Conservation (phyloP, 1,140 invertebrate genomes). For the Galendromus occidentalis region DNA sequence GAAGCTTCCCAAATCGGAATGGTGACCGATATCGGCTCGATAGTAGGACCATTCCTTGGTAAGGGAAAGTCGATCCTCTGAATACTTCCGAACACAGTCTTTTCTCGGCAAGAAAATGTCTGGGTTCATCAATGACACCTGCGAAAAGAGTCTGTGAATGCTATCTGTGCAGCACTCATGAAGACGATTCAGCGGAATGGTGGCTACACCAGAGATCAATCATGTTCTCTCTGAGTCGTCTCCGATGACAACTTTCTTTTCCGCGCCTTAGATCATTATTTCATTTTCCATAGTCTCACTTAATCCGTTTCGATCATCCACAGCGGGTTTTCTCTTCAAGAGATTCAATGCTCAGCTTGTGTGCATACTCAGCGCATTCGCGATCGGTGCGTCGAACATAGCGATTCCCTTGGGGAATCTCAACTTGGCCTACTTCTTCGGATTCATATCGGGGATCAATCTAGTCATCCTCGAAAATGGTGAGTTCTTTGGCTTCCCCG, state of each 20-base stretch:
- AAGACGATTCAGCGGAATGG: too few relatives aligned
- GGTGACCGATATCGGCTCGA: neutral
- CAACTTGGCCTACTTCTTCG: neutral
- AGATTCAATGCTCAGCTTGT: neutral
- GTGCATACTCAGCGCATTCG: neutral
- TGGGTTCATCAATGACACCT: too few relatives aligned
- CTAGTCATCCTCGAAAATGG: neutral
- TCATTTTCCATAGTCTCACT: too few relatives aligned
- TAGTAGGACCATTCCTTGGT: neutral
- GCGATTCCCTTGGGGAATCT: neutral
- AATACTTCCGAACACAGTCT: too few relatives aligned
- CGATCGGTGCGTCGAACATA: neutral
- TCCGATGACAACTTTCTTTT: too few relatives aligned
- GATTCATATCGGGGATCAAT: neutral
- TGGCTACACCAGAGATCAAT: too few relatives aligned
- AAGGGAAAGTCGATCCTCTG: neutral
- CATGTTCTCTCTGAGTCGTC: too few relatives aligned
- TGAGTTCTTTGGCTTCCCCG: neutral
- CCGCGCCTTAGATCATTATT: too few relatives aligned
- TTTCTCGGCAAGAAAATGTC: too few relatives aligned
- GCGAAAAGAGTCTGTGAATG: too few relatives aligned
- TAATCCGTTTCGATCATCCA: neutral
- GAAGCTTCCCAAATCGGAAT: neutral
- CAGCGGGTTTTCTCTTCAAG: neutral
- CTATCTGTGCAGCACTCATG: too few relatives aligned